Conservation (phyloP, 2,113 vertebrate species). For the Oreochromis aureus region DNA sequence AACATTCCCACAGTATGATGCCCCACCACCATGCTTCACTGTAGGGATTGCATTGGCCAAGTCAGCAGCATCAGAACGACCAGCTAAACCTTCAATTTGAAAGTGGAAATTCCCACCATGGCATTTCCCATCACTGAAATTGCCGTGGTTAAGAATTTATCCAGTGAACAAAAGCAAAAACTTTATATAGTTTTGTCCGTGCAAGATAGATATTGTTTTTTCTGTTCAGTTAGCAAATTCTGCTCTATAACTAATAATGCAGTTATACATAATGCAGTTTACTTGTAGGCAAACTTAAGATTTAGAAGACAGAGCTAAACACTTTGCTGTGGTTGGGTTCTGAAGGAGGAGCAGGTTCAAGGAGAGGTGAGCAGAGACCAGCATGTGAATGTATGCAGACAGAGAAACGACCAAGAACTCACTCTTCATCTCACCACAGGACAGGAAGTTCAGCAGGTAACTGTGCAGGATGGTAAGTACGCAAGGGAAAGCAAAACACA, state of each 20-base stretch:
- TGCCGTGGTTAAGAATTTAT: not conserved
- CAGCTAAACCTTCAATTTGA: not conserved
- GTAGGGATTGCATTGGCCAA: not conserved
- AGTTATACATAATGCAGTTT: not conserved
- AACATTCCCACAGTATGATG: not conserved
- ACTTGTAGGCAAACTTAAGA: not conserved
- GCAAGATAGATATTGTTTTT: not conserved
- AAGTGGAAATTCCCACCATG: not conserved
- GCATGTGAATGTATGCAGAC: slow-evolving; percentile 1
- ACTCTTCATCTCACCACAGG: slow-evolving; percentile 20
- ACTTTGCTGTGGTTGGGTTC: not conserved
- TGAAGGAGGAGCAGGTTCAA: not conserved
- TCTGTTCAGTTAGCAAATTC: not conserved
- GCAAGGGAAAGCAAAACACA: not conserved
- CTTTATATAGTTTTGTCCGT: not conserved
- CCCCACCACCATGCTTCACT: not conserved
- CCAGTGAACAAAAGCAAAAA: not conserved
- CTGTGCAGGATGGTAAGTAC: slow-evolving; percentile 46
- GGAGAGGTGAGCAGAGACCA: not conserved
- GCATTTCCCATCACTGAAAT: not conserved
- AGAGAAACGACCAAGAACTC: slow-evolving; percentile 29
- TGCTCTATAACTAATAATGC: not conserved
- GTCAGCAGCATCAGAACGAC: not conserved
- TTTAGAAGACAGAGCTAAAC: not conserved
- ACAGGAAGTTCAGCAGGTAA: slow-evolving; percentile 2